Evolutionary conservation across 2,888 invertebrate species (phyloP).

Genomic region (Allolobophora icterica): DNA sequence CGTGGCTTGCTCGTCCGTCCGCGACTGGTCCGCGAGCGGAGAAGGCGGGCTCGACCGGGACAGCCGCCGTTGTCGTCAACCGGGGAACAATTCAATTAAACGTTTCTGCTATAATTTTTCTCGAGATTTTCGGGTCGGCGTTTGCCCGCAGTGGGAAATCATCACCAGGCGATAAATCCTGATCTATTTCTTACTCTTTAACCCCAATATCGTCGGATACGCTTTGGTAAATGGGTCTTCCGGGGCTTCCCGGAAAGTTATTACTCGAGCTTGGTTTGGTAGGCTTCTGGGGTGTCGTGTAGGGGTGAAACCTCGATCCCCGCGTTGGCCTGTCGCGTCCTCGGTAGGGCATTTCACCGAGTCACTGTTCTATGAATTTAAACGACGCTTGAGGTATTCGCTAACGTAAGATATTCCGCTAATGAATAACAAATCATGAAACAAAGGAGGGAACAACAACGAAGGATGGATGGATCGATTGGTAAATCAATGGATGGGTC

Average conservation of each 20-base stretch:
- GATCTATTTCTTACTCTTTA: background rate
- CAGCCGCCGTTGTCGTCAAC: background rate
- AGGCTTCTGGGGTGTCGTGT: background rate
- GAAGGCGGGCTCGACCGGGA: no score
- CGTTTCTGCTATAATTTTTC: constrained; percentile 5
- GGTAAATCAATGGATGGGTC: background rate
- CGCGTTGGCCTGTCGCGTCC: background rate
- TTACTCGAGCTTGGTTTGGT: background rate
- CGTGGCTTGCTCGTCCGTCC: background rate
- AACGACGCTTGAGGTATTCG: background rate
- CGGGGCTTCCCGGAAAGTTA: background rate
- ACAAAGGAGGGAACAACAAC: background rate
- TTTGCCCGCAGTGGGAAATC: constrained; percentile 17
- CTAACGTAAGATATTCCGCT: background rate
- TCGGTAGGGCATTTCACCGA: background rate
- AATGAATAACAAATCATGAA: background rate
- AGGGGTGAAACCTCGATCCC: background rate
- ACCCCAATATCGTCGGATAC: constrained; percentile 2
- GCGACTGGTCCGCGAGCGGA: background rate
- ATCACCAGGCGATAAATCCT: background rate
- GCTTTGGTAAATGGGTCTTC: background rate
- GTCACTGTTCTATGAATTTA: background rate
- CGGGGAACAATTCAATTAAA: constrained; percentile 4
- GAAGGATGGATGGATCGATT: background rate
- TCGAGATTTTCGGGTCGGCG: background rate